phyloP scores from a whole-genome alignment of 1,140 invertebrate genomes.

The Aphidius gifuensis region DNA sequence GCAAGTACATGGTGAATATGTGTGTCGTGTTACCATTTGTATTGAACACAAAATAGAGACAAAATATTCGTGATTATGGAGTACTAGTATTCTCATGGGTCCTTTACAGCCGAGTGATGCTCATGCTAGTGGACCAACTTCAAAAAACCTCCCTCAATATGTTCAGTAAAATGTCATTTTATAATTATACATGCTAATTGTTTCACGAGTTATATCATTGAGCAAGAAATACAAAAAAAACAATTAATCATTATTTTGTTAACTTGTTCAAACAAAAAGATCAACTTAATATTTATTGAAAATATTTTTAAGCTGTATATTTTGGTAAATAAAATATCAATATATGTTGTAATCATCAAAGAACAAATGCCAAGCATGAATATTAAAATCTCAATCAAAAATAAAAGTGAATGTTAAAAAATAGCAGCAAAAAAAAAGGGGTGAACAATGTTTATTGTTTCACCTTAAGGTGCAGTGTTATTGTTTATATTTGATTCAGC shows the following conservation, averaged over 20 bases:
- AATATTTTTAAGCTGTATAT: no score
- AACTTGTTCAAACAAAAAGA: background rate
- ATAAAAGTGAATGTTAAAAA: background rate
- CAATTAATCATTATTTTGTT: background rate
- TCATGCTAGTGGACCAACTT: slow-evolving; percentile 30
- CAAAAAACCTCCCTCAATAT: slow-evolving; percentile 3
- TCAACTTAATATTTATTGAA: no score
- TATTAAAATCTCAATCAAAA: no score
- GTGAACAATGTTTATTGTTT: slow-evolving; percentile 25
- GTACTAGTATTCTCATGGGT: slow-evolving; percentile 43
- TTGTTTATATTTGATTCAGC: slow-evolving; percentile 37
- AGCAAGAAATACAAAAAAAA: background rate
- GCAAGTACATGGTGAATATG: background rate
- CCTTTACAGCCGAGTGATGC: slow-evolving; percentile 39
- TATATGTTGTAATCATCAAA: no score
- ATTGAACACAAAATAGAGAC: slow-evolving; percentile 23
- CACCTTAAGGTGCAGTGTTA: slow-evolving; percentile 22
- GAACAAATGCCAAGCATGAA: no score
- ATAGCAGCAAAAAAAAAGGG: slow-evolving; percentile 5
- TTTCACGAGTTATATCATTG: slow-evolving; percentile 35
- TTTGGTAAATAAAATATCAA: no score
- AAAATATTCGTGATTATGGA: slow-evolving; percentile 47
- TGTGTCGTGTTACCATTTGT: no score
- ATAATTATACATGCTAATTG: slow-evolving; percentile 56
- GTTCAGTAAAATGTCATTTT: slow-evolving; percentile 48